Evolutionary conservation across 2,888 invertebrate species (phyloP), one percentile per base, ranked within the genome.

Genomic region (Ctenicera cuprea): DNA sequence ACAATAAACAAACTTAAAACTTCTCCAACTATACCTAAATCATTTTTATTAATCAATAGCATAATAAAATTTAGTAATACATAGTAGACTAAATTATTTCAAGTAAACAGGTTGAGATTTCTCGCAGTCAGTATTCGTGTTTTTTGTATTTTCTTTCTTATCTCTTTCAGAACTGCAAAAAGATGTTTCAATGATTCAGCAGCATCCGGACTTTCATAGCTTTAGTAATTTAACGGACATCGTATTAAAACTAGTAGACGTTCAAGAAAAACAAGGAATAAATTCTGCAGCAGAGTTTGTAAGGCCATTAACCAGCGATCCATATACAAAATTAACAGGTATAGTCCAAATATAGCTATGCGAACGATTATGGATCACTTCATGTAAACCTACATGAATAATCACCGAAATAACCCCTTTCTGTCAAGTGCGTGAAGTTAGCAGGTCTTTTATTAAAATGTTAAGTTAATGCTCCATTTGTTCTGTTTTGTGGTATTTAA

Each of bases 321-420:
- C 54, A 14, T 57, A 57, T 26, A 57, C 30, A 26, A 57, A 30
- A 57, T 57, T 57, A 57, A 57, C 54, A 30, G 54, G 54, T 57
- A 57, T 30, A 30, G 14, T 33, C 54, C 54, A 57, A 57, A 33
- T 57, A 9, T 57, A 57, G 54, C n/a, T n/a, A 33, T n/a, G 16
- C n/a, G 33, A 57, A 30, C 14, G 16, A 11, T 57, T 16, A 57
- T 18, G 54, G 54, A 14, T 57, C 54, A 18, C 30, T 30, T 30
- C 33, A 0, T 33, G 14, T n/a, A 57, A 57, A 16, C 54, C 54
- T 26, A 57, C 54, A 11, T 14, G 9, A 57, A 50, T 50, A 50
- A 50, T n/a, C 20, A 5, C 20, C 5, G 16, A 50, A 50, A 50
- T 50, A 12, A 11, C 11, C 22, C 20, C 50, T 22, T 20, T 50